phyloP scores from a whole-genome alignment of 2,888 invertebrate species.

The Dryomyza anilis region DNA sequence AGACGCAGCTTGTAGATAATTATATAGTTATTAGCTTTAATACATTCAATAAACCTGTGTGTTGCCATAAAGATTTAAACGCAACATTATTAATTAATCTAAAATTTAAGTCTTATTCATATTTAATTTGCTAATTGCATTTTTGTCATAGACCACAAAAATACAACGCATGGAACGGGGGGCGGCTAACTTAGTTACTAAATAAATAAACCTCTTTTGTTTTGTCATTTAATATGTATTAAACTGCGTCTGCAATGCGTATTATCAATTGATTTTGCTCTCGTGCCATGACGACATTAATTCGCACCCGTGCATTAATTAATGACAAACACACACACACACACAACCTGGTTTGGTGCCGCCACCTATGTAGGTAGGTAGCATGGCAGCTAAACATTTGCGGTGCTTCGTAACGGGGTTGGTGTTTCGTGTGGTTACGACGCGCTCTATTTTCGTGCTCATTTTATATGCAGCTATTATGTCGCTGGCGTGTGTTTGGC shows the following conservation, averaged over 20 bases:
- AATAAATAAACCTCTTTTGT: too few relatives aligned
- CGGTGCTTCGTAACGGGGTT: constrained; percentile 13
- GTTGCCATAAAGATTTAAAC: too few relatives aligned
- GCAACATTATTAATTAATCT: too few relatives aligned
- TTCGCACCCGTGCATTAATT: constrained; percentile 40
- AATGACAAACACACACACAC: neutral
- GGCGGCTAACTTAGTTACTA: too few relatives aligned
- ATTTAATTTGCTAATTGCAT: too few relatives aligned
- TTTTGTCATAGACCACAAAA: too few relatives aligned
- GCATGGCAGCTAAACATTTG: neutral
- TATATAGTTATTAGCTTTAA: too few relatives aligned
- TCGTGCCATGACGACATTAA: constrained; percentile 45
- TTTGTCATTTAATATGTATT: too few relatives aligned
- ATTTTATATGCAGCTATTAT: neutral
- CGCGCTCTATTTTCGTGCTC: constrained; percentile 17
- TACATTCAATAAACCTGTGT: too few relatives aligned
- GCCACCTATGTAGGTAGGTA: neutral
- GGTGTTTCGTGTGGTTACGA: constrained; percentile 6
- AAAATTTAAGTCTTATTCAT: too few relatives aligned
- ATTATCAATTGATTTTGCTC: constrained; percentile 16
- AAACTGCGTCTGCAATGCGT: neutral
- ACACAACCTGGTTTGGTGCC: neutral
- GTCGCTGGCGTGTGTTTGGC: neutral
- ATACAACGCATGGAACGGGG: too few relatives aligned
- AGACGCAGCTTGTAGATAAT: too few relatives aligned